Base-by-base conservation (phyloP, 92 coral and sea anemone species). In the Hydrozoanthus gracilis region DNA sequence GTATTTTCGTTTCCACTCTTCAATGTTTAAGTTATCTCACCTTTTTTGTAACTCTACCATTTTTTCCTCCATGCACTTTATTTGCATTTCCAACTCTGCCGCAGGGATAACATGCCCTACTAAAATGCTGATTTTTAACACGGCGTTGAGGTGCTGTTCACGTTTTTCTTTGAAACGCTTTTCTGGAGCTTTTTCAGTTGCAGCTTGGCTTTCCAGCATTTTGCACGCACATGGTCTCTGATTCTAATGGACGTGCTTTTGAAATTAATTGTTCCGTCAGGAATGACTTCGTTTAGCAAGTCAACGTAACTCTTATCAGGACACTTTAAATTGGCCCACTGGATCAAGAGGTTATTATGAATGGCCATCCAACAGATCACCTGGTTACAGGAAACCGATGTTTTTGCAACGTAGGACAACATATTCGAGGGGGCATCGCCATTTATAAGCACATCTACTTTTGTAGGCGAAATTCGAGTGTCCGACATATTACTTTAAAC, bases 1-100 rank as follows among this genome's bases (percentile, higher is more conserved):
- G 69, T 62, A 86, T 71, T 89, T 74, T 77, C 4, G 50, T 51
- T 75, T 92, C 92, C 92, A 92, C 18, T 80, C 69, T 60, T 88
- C 88, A 13, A 78, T 75, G 51, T 90, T 90, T 60, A 86, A 60
- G 58, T 80, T 86, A 17, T 90, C 90, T 44, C 73, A 18, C 11
- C 90, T 51, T 60, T 86, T 83, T 48, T 85, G 74, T 68, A 89
- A 13, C 6, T 55, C 67, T 64, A 27, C 44, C 5, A 86, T 55
- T 70, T 91, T 70, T 56, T 5, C 74, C 50, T 86, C 49, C 51
- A 71, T 39, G 49, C 79, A 11, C 45, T 83, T 76, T 10, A 79
- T 67, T 55, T 90, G 82, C 52, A 73, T 58, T 79, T 87, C 90
- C 83, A 80, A 5, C 13, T 67, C 47, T 18, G 72, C 72, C 13